These are phyloP conservation scores for Peribatodes rhomboidaria DNA, from an alignment of 2,888 invertebrate genomes.

Conservation along the genomic window DNA sequence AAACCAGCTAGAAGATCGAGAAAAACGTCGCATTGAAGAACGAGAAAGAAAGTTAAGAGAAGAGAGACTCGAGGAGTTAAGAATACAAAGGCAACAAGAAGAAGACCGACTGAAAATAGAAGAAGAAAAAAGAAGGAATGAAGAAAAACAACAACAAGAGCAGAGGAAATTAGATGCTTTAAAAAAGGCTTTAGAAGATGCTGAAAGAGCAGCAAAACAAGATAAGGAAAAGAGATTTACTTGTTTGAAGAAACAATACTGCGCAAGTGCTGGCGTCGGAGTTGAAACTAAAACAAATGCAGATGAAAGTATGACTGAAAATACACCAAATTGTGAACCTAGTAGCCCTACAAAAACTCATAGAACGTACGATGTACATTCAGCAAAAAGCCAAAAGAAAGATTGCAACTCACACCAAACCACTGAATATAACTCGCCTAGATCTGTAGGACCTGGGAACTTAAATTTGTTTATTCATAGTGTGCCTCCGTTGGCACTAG, in stretches of 20 bases:
- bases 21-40: constrained; percentile 91
- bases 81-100: constrained; percentile 91
- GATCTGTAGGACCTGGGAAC: constrained; percentile 75
- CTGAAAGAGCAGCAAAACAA: constrained; percentile 90
- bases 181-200: constrained; percentile 92
- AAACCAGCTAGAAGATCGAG: constrained; percentile 94
- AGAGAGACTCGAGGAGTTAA: constrained; percentile 93
- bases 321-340: constrained; percentile 55
- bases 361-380: constrained; percentile 76
- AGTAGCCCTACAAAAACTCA: constrained; percentile 75
- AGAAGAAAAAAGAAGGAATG: constrained; percentile 88
- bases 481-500: constrained; percentile 73
- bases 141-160: constrained; percentile 91
- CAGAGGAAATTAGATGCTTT: constrained; percentile 91
- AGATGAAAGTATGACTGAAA: constrained; percentile 56
- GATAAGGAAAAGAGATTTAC: constrained; percentile 87
- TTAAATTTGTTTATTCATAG: constrained; percentile 80
- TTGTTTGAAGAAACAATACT: constrained; percentile 64
- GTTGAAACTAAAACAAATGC: constrained; percentile 60
- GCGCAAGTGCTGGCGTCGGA: constrained; percentile 45
- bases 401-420: constrained; percentile 75
- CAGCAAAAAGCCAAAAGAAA: constrained; percentile 76
- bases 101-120: constrained; percentile 89
- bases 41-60: constrained; percentile 90
- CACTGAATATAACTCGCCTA: constrained; percentile 77